Base-by-base conservation (phyloP, 2,888 invertebrate genomes). In the Sarcophaga rosellei region DNA sequence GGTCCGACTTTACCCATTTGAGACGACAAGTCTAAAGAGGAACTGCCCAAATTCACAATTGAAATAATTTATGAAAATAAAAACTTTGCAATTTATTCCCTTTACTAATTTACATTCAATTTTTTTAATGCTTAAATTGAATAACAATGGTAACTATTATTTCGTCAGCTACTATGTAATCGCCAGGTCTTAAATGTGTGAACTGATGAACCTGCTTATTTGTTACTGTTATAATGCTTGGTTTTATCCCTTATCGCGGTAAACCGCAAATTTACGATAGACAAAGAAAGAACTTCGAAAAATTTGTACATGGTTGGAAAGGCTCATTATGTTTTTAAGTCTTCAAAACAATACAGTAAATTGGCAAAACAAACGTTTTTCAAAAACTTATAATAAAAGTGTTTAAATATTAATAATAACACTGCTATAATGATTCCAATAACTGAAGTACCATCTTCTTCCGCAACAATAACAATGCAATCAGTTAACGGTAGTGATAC, bases 401-500 rank as follows among this genome's bases (percentile, higher is more conserved):
- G 1, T 53, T 53, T 15, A 15, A 53, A 53, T 17, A n/a, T n/a
- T n/a, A 53, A 12, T 53, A 15, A 12, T 53, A 53, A 15, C 4
- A 17, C 53, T 53, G 17, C 4, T 15, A 53, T 53, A 53, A 53
- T 53, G n/a, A 68, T 80, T 57, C 68, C 45, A 59, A 66, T 74
- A n/a, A 61, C 47, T 20, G 47, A 59, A 15, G 66, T n/a, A 44
- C 53, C 61, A 4, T n/a, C 53, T 4, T 53, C 74, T 6, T 20
- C 66, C 35, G 15, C n/a, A 25, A 21, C 62, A 6, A 63, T 10
- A 25, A 47, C 62, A 12, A 70, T 57, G 20, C 78, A 57, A 20
- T 63, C 81, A 12, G 65, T 57, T 25, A 66, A 75, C 25, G 81
- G 78, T 35, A 84, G 59, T 47, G 75, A 81, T 69, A 45, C 59